Evolutionary conservation across 2,797 vertebrate genomes (phyloP).

Genomic region (Centropyge bicolor): DNA sequence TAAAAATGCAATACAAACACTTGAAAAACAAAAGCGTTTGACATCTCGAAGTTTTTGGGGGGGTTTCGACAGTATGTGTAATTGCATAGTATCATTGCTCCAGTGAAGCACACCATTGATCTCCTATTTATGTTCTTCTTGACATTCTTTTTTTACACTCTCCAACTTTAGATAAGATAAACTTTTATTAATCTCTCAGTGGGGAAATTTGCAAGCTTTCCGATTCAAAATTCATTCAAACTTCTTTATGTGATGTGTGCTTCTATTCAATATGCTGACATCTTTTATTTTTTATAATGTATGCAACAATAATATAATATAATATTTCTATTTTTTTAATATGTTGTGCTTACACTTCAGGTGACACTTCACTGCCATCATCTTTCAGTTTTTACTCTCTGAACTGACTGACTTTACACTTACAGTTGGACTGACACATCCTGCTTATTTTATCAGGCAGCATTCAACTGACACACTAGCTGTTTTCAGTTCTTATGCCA

Average conservation of each 20-base stretch:
- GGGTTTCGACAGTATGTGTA: not conserved
- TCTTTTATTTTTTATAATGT: no score
- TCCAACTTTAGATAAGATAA: not conserved
- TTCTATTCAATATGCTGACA: not conserved
- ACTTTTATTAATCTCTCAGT: no score
- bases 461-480: not conserved
- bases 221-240: not conserved
- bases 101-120: not conserved
- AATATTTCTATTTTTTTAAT: no score
- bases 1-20: not conserved
- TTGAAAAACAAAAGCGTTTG: no score
- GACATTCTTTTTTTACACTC: not conserved
- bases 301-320: no score
- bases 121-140: not conserved
- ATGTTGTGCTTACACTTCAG: not conserved
- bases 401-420: not conserved
- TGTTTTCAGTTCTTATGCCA: not conserved
- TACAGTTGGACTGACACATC: not conserved
- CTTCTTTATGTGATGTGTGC: not conserved
- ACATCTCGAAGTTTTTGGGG: not conserved
- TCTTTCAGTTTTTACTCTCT: not conserved
- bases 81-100: not conserved
- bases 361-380: not conserved
- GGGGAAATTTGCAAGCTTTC: no score
- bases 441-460: not conserved